Base-by-base conservation (phyloP, 2,797 vertebrate genomes). In the Champsocephalus gunnari region DNA sequence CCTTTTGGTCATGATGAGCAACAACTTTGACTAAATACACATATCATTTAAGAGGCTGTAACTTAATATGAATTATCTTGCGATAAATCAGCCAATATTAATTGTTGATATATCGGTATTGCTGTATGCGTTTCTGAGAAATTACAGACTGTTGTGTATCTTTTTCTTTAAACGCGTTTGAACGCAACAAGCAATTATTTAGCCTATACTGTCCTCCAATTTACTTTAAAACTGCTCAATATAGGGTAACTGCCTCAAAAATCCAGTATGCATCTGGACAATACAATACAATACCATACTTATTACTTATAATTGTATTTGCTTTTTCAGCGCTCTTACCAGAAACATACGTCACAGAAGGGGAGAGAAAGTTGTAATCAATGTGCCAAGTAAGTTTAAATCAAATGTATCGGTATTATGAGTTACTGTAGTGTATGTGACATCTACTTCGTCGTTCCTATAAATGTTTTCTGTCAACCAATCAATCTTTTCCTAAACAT, bases 321-420 rank as follows among this genome's bases (percentile, higher is more conserved):
- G 28, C 4, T 28, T 28, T 80, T 91, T 48, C 80, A 99, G 98
- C 89, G 98, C 96, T 14, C 93, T 99, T 80, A 99, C 98, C 66
- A 96, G 97, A 94, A 99, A 99, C 81, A 99, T 98, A 91, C 96
- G 97, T 66, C 98, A 99, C 77, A 93, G 98, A 85, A 95, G 98
- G 89, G 98, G 98, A 72, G 98, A 99, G 79, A 99, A 99, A 86
- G 96, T 99, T 21, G 95, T 84, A 21, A 99, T 99, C 91, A 99
- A 99, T 32, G 97, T 99, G 55, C 98, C 98, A 73, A 98, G 98
- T 99, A 86, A 96, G 98, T 96, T 19, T 44, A 6, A 48, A 17
- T 64, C 3, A 43, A 55, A 66, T 62, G 2, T 5, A 7, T 38
- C 8, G 34, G 2, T 38, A 38, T 9, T 38, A 38, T 38, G 34